Evolutionary conservation across 2,888 invertebrate genomes (phyloP), one percentile per base, ranked within the genome.

Genomic region (Netelia fuscicornis): DNA sequence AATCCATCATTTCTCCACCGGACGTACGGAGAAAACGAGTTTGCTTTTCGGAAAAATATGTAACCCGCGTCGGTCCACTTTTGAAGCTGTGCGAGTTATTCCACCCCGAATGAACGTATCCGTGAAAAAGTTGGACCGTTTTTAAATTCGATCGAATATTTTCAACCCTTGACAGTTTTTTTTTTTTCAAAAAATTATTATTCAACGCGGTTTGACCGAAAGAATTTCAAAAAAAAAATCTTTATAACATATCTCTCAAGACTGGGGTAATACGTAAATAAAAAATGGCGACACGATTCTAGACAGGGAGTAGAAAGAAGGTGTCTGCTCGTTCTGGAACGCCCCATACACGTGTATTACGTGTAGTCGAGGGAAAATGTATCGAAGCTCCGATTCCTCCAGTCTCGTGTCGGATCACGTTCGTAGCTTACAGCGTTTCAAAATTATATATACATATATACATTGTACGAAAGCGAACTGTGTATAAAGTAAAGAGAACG

Each of bases 331-430:
- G 5, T 37, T 37, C 37, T 37, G 37, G 37, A 37, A 37, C 37
- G 37, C 6, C 37, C 37, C 37, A 37, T 37, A 37, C 6, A 20
- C 20, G 20, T 20, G 58, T 20, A 13, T 67, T 37, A 30, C 11
- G 25, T 23, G 62, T 78, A 70, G 62, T 70, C 20, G 25, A 11
- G 30, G 62, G 17, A 58, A 67, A 72, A 70, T 79, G 74, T 79
- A 70, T 75, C 72, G 52, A 62, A 75, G 37, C 62, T 76, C 54
- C 44, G 54, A 52, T 68, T 75, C 56, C 37, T 74, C 68, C 68
- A 68, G 54, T 81, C 85, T 86, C 81, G 85, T 87, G 86, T 64
- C 83, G 86, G 88, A 89, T 89, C 89, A 89, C 89, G 89, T 89
- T 86, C 88, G 84, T 85, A 84, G 88, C 87, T 87, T 87, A 87